Evolutionary conservation across 2,113 vertebrate species (phyloP).

Genomic region (Vicugna pacos): DNA sequence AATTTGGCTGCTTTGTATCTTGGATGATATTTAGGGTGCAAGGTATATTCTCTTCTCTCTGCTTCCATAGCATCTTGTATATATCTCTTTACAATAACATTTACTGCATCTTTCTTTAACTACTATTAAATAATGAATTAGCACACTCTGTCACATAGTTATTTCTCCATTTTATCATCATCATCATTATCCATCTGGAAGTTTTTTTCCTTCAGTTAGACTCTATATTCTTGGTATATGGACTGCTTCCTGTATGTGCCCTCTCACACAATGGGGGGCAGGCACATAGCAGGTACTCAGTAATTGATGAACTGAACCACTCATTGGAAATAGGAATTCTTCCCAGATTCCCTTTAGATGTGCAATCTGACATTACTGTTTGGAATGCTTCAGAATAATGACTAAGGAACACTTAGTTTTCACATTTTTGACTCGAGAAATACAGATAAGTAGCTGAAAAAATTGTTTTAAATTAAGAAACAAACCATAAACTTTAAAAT

Average conservation of each 20-base stretch:
- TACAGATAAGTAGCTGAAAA: conserved; percentile 1
- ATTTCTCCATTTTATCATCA: not conserved
- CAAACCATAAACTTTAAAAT: not conserved
- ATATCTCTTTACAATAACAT: not conserved
- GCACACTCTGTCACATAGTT: not conserved
- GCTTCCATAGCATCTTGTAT: not conserved
- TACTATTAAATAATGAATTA: not conserved
- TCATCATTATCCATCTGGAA: not conserved
- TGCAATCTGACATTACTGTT: not conserved
- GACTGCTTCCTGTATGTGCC: not conserved
- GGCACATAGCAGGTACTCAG: not conserved
- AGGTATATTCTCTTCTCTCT: not conserved
- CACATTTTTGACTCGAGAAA: not conserved
- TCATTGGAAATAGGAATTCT: not conserved
- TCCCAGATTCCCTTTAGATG: not conserved
- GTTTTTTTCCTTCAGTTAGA: not conserved
- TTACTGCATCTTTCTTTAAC: not conserved
- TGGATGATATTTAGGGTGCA: not conserved
- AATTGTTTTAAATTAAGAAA: not conserved
- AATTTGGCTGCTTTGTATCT: not conserved
- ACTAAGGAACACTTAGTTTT: not conserved
- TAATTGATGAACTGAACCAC: not conserved
- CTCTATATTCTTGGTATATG: not conserved
- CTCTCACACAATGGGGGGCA: not conserved
- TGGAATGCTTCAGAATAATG: not conserved